phyloP scores from a whole-genome alignment of 2,888 invertebrate genomes.

The Philonicus albiceps region DNA sequence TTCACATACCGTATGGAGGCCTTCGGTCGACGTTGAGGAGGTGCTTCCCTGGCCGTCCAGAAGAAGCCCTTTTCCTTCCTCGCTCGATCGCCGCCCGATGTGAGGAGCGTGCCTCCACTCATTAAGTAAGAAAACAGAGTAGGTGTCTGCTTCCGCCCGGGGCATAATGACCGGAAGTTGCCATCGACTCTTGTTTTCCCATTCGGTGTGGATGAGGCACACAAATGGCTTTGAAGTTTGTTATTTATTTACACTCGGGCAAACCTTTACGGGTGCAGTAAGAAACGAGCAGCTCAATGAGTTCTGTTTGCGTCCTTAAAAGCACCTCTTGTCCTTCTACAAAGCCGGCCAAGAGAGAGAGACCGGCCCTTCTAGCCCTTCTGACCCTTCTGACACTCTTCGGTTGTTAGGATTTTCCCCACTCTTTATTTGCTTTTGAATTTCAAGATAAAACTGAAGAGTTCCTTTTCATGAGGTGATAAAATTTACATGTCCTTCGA shows the following conservation, averaged over 20 bases:
- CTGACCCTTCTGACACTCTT: too few species aligned
- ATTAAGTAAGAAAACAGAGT: constrained; percentile 59
- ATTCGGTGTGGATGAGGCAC: constrained; percentile 24
- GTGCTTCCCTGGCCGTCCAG: background rate
- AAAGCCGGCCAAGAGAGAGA: background rate
- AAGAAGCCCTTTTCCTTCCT: background rate
- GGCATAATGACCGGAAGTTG: constrained; percentile 60
- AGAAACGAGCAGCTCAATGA: constrained; percentile 28
- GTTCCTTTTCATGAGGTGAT: background rate
- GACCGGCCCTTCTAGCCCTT: background rate
- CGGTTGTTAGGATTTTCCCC: background rate
- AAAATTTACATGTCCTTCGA: constrained; percentile 2
- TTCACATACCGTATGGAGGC: background rate
- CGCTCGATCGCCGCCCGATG: background rate
- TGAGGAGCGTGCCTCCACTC: constrained; percentile 28
- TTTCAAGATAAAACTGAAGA: background rate
- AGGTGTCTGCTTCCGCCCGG: constrained; percentile 63
- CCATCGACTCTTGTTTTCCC: constrained; percentile 45
- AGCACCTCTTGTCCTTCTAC: constrained; percentile 29
- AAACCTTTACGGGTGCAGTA: background rate
- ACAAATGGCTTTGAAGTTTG: constrained; percentile 41
- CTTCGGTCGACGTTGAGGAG: background rate
- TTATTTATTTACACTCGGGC: constrained; percentile 31
- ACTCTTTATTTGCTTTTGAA: background rate
- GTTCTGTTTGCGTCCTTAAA: constrained; percentile 32